These are phyloP conservation scores for Agrotis segetum DNA, from an alignment of 2,888 invertebrate species.

Conservation along the genomic window DNA sequence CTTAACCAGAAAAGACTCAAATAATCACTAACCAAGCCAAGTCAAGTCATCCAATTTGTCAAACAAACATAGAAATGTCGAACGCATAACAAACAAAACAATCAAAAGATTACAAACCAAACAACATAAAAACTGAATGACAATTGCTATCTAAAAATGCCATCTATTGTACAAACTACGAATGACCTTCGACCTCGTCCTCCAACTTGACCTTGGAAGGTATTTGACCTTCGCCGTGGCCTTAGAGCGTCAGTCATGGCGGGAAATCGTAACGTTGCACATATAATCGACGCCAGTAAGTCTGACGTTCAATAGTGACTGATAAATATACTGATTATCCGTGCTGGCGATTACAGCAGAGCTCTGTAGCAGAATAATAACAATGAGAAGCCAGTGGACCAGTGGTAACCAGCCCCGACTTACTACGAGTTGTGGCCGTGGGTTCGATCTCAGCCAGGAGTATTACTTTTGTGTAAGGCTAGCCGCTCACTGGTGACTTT, in stretches of 20 bases:
- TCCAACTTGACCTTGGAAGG: conserved; percentile 40
- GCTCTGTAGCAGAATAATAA: not conserved
- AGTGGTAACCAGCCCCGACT: too few species aligned
- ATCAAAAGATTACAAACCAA: conserved; percentile 21
- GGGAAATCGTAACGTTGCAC: conserved; percentile 29
- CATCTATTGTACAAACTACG: conserved; percentile 16
- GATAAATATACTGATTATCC: not conserved
- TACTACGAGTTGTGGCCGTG: too few species aligned
- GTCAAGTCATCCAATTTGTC: too few species aligned
- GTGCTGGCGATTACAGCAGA: not conserved
- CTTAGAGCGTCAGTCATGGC: conserved; percentile 25
- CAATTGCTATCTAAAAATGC: conserved; percentile 15
- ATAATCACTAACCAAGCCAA: not conserved
- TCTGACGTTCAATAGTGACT: conserved; percentile 37
- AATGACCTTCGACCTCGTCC: conserved; percentile 36
- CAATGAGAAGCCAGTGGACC: not conserved
- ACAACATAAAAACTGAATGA: conserved; percentile 12
- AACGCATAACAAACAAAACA: not conserved
- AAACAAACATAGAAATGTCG: not conserved
- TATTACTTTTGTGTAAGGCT: too few species aligned
- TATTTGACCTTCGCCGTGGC: conserved; percentile 37
- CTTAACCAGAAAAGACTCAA: not conserved
- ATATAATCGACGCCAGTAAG: conserved; percentile 5
- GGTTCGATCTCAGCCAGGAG: too few species aligned
- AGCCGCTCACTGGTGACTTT: too few species aligned